Conservation (phyloP, 2,888 invertebrate genomes). For the Psylliodes chrysocephalus region DNA sequence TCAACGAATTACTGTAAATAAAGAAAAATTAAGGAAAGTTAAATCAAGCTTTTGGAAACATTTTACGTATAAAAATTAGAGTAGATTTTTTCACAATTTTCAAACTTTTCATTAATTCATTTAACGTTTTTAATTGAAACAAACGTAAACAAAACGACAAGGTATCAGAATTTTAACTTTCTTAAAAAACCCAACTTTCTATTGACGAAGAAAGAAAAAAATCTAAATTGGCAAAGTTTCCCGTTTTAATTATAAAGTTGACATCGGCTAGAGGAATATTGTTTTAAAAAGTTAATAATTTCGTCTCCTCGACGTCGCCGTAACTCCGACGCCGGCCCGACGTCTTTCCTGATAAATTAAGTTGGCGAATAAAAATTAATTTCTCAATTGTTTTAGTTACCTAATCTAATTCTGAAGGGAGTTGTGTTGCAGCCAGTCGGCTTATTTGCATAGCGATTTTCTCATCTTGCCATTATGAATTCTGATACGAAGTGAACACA, state of each 20-base stretch:
- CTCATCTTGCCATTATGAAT: slow-evolving; percentile 5
- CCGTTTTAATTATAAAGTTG: slow-evolving; percentile 51
- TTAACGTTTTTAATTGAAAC: too few relatives aligned
- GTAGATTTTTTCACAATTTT: too few relatives aligned
- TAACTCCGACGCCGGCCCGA: slow-evolving; percentile 20
- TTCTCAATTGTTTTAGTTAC: slow-evolving; percentile 54
- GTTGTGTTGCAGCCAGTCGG: not conserved
- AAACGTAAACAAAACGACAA: not conserved
- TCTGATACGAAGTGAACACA: not conserved
- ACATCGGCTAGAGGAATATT: slow-evolving; percentile 47
- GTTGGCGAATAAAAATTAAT: slow-evolving; percentile 55
- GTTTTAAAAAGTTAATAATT: slow-evolving; percentile 52
- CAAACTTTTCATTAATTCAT: too few relatives aligned
- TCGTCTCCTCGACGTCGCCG: slow-evolving; percentile 26
- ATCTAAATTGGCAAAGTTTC: slow-evolving; percentile 52
- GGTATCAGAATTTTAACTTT: slow-evolving; percentile 6
- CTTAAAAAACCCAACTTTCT: not conserved
- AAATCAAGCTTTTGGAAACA: too few relatives aligned
- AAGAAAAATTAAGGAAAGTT: too few relatives aligned
- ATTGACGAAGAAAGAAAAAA: slow-evolving; percentile 13
- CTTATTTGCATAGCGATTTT: slow-evolving; percentile 15
- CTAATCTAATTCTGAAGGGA: slow-evolving; percentile 50
- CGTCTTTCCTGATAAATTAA: slow-evolving; percentile 41
- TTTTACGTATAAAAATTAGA: too few relatives aligned
- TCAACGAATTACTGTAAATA: too few relatives aligned